Base-by-base conservation (phyloP, 2,888 invertebrate species). In the Pammene aurita region DNA sequence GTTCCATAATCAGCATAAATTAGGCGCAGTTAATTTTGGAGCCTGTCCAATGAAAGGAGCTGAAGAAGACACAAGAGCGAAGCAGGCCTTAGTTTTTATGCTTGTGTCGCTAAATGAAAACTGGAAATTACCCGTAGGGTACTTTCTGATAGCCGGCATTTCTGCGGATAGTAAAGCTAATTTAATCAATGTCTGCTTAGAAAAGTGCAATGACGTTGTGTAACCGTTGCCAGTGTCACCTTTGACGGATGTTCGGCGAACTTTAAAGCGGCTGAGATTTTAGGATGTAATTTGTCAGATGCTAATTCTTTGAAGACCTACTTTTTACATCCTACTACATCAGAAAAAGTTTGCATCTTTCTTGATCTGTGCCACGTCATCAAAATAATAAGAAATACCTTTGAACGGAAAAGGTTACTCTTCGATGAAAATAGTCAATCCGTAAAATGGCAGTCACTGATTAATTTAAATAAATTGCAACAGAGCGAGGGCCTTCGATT, bases 331-430 rank as follows among this genome's bases (percentile, higher is more conserved):
- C 57, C 57, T 5, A 7, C 7, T 5, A 42, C 57, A 9, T 7
- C 41, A 57, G 18, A 42, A 10, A 11, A 41, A 13, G 41, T 57
- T 4, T 16, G 13, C 0, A 16, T 57, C 4, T 57, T 57, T 10
- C 11, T 42, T 5, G 57, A 57, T 42, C 18, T 42, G 10, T 57
- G 42, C 42, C 57, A 57, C 18, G 42, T 42, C 10, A 10, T 57
- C 0, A 57, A 42, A 42, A 13, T 42, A 2, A 16, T 57, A 11
- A 10, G 57, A 11, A 57, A 57, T 18, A 18, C 42, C 0, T 42
- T 57, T 16, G 42, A 57, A 57, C 41, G 41, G 18, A 16, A 41
- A 42, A 16, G 10, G 18, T 7, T 41, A 9, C 11, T 57, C 7
- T 41, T 42, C 4, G 18, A 57, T 13, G 13, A n/a, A n/a, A n/a